A percentile compares a stretch with the other conserved stretches of the same genome.
phyloP scores from a whole-genome alignment of 1,140 invertebrate species.

The Drosophila yakuba region DNA sequence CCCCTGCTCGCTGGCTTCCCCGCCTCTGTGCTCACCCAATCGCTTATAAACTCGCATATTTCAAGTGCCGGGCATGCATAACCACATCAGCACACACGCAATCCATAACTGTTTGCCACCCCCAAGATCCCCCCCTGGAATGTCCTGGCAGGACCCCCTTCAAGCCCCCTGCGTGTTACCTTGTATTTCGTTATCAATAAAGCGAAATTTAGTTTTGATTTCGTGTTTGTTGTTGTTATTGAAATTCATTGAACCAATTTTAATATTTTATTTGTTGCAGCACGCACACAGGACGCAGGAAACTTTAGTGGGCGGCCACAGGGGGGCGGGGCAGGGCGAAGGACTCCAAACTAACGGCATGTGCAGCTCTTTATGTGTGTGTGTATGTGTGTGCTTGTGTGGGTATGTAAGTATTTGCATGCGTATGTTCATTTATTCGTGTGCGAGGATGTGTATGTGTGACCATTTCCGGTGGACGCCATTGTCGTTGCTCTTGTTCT shows the following conservation, averaged over 20 bases:
- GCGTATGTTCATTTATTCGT: slow-evolving; percentile 40
- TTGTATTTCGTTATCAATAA: slow-evolving; percentile 82
- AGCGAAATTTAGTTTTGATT: slow-evolving; percentile 83
- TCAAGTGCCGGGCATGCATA: slow-evolving; percentile 67
- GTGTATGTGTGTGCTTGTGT: slow-evolving; percentile 15
- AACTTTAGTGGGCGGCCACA: background rate
- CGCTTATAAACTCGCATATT: slow-evolving; percentile 64
- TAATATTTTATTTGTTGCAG: slow-evolving; percentile 83
- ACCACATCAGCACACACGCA: slow-evolving; percentile 66
- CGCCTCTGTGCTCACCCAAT: slow-evolving; percentile 34
- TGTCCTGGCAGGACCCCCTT: background rate
- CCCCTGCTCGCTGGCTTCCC: background rate
- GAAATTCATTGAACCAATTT: slow-evolving; percentile 84
- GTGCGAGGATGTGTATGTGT: slow-evolving; percentile 47
- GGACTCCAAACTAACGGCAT: slow-evolving; percentile 67
- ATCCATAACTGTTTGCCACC: slow-evolving; percentile 14
- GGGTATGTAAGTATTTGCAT: slow-evolving; percentile 25
- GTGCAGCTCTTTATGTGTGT: slow-evolving; percentile 71
- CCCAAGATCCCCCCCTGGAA: background rate
- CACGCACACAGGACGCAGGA: slow-evolving; percentile 64
- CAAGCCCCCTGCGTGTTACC: slow-evolving; percentile 48
- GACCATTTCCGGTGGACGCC: slow-evolving; percentile 78
- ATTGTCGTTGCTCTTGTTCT: slow-evolving; percentile 67
- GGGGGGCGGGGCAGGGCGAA: slow-evolving; percentile 11
- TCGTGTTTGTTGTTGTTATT: slow-evolving; percentile 83